phyloP scores from a whole-genome alignment of 1,140 invertebrate species.

The Calephelis virginiensis region DNA sequence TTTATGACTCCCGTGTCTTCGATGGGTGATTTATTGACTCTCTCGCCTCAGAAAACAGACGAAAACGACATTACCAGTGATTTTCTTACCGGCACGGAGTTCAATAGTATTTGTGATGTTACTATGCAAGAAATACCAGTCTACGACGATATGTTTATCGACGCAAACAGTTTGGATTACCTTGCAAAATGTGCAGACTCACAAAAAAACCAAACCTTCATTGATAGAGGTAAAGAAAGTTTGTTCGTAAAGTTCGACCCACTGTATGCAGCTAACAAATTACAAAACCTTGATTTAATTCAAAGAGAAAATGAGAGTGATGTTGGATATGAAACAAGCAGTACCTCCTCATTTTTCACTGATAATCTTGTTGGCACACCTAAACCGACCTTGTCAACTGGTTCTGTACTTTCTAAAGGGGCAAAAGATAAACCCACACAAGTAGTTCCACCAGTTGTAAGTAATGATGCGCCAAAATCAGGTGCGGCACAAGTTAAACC shows the following conservation, averaged over 20 bases:
- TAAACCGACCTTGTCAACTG: slow-evolving; percentile 49
- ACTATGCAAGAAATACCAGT: slow-evolving; percentile 62
- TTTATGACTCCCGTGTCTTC: slow-evolving; percentile 59
- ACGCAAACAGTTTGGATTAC: slow-evolving; percentile 61
- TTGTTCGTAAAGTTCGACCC: slow-evolving; percentile 82
- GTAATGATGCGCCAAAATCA: slow-evolving; percentile 39
- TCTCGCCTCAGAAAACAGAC: slow-evolving; percentile 49
- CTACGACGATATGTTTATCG: slow-evolving; percentile 58
- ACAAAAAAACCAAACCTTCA: slow-evolving; percentile 46
- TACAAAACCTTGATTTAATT: slow-evolving; percentile 21
- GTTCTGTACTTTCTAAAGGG: slow-evolving; percentile 37
- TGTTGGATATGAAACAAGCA: slow-evolving; percentile 67
- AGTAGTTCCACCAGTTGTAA: slow-evolving; percentile 60
- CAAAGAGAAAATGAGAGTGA: slow-evolving; percentile 43
- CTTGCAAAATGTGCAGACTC: slow-evolving; percentile 60
- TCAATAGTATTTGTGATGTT: slow-evolving; percentile 62
- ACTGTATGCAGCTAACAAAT: slow-evolving; percentile 64
- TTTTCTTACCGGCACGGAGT: slow-evolving; percentile 57
- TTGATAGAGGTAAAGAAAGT: slow-evolving; percentile 77
- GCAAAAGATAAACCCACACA: slow-evolving; percentile 61
- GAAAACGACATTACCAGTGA: slow-evolving; percentile 53
- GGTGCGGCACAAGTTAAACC: slow-evolving; percentile 31
- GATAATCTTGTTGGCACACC: slow-evolving; percentile 44
- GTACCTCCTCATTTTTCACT: slow-evolving; percentile 48
- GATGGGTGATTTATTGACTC: slow-evolving; percentile 53